phyloP scores from a whole-genome alignment of 2,797 vertebrate species.

The Champsocephalus gunnari region DNA sequence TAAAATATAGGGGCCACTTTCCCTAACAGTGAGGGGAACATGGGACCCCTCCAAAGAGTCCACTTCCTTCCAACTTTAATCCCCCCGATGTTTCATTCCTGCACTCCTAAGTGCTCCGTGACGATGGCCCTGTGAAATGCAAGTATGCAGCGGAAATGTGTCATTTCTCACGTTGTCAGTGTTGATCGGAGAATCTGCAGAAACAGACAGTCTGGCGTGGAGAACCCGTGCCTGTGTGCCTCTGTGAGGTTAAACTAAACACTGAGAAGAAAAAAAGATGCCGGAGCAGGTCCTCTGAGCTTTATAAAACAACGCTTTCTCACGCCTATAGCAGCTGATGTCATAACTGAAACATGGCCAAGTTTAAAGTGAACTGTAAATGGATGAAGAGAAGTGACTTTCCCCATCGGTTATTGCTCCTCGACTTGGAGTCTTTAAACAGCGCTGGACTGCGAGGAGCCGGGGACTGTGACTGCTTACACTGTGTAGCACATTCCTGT shows the following conservation, averaged over 20 bases:
- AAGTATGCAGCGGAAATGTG: constrained; percentile 66
- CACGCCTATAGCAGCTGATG: constrained; percentile 81
- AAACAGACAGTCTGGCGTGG: constrained; percentile 61
- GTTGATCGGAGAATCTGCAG: constrained; percentile 68
- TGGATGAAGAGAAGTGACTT: constrained; percentile 69
- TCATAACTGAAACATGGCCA: constrained; percentile 77
- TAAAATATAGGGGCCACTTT: constrained; percentile 60
- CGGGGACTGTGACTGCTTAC: constrained; percentile 42
- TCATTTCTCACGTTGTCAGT: constrained; percentile 77
- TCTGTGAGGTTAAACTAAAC: constrained; percentile 73
- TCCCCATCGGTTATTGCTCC: constrained; percentile 63
- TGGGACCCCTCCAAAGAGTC: constrained; percentile 66
- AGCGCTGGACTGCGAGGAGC: constrained; percentile 48
- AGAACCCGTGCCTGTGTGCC: constrained; percentile 57
- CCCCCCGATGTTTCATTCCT: constrained; percentile 67
- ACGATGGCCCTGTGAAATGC: constrained; percentile 60
- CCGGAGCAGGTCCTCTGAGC: constrained; percentile 58
- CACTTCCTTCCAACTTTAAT: constrained; percentile 72
- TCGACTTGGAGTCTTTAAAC: constrained; percentile 64
- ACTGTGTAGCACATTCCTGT: constrained; percentile 50
- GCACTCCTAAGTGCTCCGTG: constrained; percentile 62
- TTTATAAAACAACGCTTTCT: constrained; percentile 80
- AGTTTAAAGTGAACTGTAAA: constrained; percentile 78
- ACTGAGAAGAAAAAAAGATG: constrained; percentile 34
- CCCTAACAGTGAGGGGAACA: constrained; percentile 46